Base-by-base conservation (phyloP, 2,797 vertebrate species). In the Synanceia verrucosa region DNA sequence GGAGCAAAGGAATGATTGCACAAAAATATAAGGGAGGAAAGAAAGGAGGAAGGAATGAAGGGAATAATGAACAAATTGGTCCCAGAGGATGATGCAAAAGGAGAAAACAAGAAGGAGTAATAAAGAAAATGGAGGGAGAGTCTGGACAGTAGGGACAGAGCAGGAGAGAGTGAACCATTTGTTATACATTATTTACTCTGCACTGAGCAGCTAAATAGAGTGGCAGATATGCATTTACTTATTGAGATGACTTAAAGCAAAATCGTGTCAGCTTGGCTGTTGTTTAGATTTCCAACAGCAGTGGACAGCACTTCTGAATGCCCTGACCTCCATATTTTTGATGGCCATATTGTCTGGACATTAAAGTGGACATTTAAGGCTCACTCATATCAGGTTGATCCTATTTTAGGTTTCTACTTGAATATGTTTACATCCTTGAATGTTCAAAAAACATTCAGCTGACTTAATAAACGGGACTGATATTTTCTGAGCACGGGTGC, bases 181-280 rank as follows among this genome's bases (percentile, higher is more conserved):
- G 57, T 70, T 76, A 85, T 90, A 37, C 78, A 88, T 91, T 88
- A 89, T 92, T 91, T 65, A 92, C 65, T 79, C 51, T 75, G 68
- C 68, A 58, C 41, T 51, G 80, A 73, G 80, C 73, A 77, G 82
- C 85, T 78, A 80, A 86, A 74, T 73, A 86, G 84, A 90, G 81
- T 81, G 82, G 79, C 85, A 87, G 81, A 84, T 84, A 85, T 73
- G 81, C 70, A 90, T 89, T 90, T 89, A 88, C 85, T 88, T 88
- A 88, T 78, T 85, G 74, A 89, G 79, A 83, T 62, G 78, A 80
- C 84, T 78, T 86, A 75, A 84, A 87, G 86, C 70, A 80, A 79
- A 89, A 68, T 74, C 83, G 60, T 84, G 84, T 83, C 76, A 59
- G 71, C 33, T 56, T 73, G 65, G 63, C 69, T 86, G 76, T 66